phyloP scores from a whole-genome alignment of 1,140 invertebrate species.

The Drosophila orena region DNA sequence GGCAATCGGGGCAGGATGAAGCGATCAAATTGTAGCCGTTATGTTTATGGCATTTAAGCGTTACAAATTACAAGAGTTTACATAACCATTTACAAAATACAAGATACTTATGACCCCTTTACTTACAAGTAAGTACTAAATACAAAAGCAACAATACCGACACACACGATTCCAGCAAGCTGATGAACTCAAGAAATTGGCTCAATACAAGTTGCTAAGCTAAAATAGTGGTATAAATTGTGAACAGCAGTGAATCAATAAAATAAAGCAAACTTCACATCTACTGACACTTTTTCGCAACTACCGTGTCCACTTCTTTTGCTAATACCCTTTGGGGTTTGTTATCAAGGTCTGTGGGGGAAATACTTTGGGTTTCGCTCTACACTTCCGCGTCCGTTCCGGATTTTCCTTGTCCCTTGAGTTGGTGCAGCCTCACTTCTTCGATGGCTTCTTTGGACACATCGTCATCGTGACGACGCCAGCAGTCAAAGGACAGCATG shows the following conservation, averaged over 20 bases:
- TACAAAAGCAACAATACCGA: constrained; percentile 49
- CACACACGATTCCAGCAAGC: constrained; percentile 25
- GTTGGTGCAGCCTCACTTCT: constrained; percentile 56
- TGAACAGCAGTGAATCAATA: constrained; percentile 72
- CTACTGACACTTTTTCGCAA: constrained; percentile 67
- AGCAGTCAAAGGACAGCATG: constrained; percentile 85
- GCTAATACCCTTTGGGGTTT: not conserved
- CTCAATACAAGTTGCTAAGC: constrained; percentile 45
- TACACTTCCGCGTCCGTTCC: constrained; percentile 34
- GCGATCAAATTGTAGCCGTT: constrained; percentile 50
- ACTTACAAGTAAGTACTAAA: constrained; percentile 73
- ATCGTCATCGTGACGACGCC: constrained; percentile 53
- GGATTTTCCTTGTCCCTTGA: constrained; percentile 42
- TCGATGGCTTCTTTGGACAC: constrained; percentile 50
- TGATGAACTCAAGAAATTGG: constrained; percentile 34
- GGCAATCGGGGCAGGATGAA: constrained; percentile 19
- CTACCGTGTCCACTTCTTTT: constrained; percentile 39
- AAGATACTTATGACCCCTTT: constrained; percentile 61
- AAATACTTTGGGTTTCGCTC: constrained; percentile 9
- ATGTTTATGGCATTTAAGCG: constrained; percentile 59
- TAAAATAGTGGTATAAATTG: constrained; percentile 72
- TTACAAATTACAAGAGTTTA: constrained; percentile 62
- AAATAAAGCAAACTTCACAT: constrained; percentile 80
- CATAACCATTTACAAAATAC: constrained; percentile 63
- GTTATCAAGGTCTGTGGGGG: constrained; percentile 13